Base-by-base conservation (phyloP, 2,113 vertebrate genomes). In the Pachyramphus minor region DNA sequence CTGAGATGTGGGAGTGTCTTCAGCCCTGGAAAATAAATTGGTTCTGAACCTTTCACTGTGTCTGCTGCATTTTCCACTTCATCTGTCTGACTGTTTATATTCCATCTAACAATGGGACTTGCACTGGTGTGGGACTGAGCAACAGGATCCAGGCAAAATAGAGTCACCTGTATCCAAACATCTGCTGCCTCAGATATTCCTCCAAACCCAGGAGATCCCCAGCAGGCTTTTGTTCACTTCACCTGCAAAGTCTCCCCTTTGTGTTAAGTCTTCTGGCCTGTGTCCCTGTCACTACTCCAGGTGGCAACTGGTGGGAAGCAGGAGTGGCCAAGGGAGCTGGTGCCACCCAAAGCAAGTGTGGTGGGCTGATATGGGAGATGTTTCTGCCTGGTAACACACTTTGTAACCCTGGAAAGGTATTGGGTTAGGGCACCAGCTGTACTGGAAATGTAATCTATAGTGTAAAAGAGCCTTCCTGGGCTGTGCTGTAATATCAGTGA, bases 11-110 rank as follows among this genome's bases (percentile, higher is more conserved):
- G 52, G 68, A 55, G 69, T 5, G 2, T 52, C 80, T 56, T 89
- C 95, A 88, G 89, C 86, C 62, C 47, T 45, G 59, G 56, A 62
- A 93, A 96, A 95, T 31, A 69, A 92, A 79, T 41, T 63, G 42
- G 56, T 82, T 79, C 45, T 72, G 76, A 66, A 45, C 55, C 50
- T 63, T 90, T 35, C 88, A 47, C 73, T 64, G 80, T 81, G 44
- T 50, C 68, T 74, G 64, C 69, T 55, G 18, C 41, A 39, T 95
- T 97, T 91, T 76, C 62, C 2, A 1, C 88, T 89, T 91, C 72
- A 73, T 16, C 63, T 78, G 8, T 50, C 81, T 77, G 63, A 78
- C 56, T 79, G 50, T 9, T 72, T n/a, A 1, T 62, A 39, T 74
- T 50, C 72, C 71, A 45, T 22, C 60, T 6, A 59, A 37, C 30